Base-by-base conservation (phyloP, 2,113 vertebrate species). In the Ramphastos sulfuratus region DNA sequence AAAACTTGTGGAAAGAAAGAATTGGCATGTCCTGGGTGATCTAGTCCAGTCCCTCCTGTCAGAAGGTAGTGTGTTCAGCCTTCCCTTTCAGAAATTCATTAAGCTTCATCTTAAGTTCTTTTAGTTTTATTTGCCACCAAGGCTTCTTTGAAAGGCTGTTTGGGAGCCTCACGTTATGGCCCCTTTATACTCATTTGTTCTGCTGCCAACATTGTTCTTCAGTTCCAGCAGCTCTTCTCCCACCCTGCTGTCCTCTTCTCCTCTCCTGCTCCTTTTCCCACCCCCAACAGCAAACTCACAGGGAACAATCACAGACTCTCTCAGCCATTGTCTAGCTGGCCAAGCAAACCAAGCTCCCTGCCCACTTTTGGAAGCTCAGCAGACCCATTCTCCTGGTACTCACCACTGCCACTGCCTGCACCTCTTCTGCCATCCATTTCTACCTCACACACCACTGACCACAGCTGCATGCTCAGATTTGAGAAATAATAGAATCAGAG, bases 181-280 rank as follows among this genome's bases (percentile, higher is more conserved):
- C 80, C 76, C 83, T 93, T 96, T 86, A 74, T 65, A 61, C 44
- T 90, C 90, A 96, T 93, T 76, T 96, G 92, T 96, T 96, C 95
- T 95, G 44, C 5, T 96, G 93, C 95, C 96, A 96, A 90, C 95
- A 96, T 96, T 96, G 95, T 96, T 96, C 93, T 96, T 54, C 83
- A 59, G 44, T 92, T 94, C 92, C 84, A 96, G 92, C 90, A 65
- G 66, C 66, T 76, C 81, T 59, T 93, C 94, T 94, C 90, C 92
- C 90, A 93, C 96, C 95, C 95, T 65, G 92, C 93, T 96, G 94
- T 95, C 92, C 55, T 88, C 64, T 59, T 82, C 93, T 92, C 24
- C 16, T 92, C 92, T 93, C 61, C 82, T 85, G 76, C 65, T 96
- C 88, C 76, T 85, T 83, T 91, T 95, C 80, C 90, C 76, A 94